Evolutionary conservation across 2,113 vertebrate species (phyloP), one percentile per base, ranked within the genome.

Genomic region (Gasterosteus nipponicus): DNA sequence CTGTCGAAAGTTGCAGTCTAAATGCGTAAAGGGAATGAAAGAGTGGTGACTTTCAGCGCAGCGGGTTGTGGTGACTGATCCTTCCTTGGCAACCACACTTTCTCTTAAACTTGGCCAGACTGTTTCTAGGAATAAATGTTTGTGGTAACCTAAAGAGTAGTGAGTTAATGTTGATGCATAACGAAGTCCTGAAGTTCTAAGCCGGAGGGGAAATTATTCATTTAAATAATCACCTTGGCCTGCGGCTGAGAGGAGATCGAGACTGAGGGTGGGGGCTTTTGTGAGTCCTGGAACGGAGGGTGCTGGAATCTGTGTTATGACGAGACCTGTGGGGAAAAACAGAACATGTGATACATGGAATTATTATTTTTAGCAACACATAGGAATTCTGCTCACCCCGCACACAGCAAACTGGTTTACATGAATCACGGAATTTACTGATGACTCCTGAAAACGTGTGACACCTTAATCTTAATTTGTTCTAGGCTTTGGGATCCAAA

Each of bases 161-260:
- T 2, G 9, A 47, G 56, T 60, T 41, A 72, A 78, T 5, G 2
- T 22, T 53, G 10, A 54, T 26, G 11, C 22, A n/a, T n/a, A 53
- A 22, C 59, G 80, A 66, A 83, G 54, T 39, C n/a, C n/a, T 75
- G 73, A 59, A 4, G 16, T 4, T 1, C 12, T 12, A 6, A 56
- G 18, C 56, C n/a, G 58, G 4, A 60, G 26, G 31, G 35, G 63
- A 81, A 90, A 78, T 60, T 68, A 67, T 73, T 60, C 3, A 70
- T 77, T 74, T 58, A 29, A 78, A 67, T 26, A 75, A 67, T 89
- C 90, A 99, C 98, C 97, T 97, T 94, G 96, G 95, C 94, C 96
- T 95, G 88, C 94, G 95, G 92, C 92, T 92, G 83, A 87, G 96
- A 70, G 96, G 96, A 18, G 96, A 98, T 85, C 93, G 95, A 77